Conservation (phyloP, 2,113 vertebrate species). For the Mellivora capensis region DNA sequence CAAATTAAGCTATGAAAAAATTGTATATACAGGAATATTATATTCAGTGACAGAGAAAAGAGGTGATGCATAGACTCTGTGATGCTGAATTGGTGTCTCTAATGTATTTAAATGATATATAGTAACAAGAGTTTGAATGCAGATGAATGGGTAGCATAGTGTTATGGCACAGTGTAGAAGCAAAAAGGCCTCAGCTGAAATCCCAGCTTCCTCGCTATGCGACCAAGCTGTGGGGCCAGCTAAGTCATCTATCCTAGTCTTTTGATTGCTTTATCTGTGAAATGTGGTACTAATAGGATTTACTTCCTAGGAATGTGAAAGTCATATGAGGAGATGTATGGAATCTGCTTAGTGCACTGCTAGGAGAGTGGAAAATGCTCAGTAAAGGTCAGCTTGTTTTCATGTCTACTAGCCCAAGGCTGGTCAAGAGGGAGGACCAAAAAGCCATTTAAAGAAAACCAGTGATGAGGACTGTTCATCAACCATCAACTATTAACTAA, state of each 20-base stretch:
- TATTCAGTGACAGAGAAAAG: background rate
- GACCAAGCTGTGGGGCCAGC: background rate
- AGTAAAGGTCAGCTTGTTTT: background rate
- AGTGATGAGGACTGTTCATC: background rate
- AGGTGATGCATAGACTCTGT: background rate
- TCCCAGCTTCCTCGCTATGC: background rate
- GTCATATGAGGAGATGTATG: background rate
- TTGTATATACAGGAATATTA: background rate
- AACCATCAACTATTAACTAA: background rate
- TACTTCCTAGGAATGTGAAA: background rate
- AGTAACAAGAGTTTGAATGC: background rate
- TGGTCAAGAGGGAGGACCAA: background rate
- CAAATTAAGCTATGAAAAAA: background rate
- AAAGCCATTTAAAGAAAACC: background rate
- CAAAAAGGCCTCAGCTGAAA: background rate
- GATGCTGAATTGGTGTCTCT: background rate
- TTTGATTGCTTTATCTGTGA: background rate
- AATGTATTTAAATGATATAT: background rate
- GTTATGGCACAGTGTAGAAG: background rate
- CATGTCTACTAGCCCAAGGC: background rate
- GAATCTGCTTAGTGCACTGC: background rate
- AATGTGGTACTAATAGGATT: background rate
- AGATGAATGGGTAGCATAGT: background rate
- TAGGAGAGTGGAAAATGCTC: background rate
- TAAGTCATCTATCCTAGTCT: background rate